Base-by-base conservation (phyloP, 1,140 invertebrate species). In the Whitmania pigra region DNA sequence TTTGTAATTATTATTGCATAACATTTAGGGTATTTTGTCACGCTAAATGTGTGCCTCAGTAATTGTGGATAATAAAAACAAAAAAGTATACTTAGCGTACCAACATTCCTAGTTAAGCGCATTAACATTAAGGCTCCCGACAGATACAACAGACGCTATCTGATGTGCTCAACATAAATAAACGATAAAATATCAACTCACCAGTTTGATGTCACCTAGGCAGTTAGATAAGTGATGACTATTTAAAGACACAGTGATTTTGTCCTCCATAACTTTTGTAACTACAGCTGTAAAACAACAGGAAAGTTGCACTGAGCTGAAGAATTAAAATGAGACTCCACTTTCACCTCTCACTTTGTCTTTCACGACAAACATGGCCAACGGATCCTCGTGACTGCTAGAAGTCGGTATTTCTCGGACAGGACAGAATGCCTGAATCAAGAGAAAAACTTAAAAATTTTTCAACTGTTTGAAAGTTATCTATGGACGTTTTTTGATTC, bases 391-490 rank as follows among this genome's bases (percentile, higher is more conserved):
- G 49, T 70, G 69, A 31, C 53, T 22, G 17, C 49, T 15, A 18
- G 22, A 27, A 22, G 22, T 43, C 7, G 40, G n/a, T 53, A 70
- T 70, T 53, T 70, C 69, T 53, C 69, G 15, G 20, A 15, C 20
- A 6, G 69, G 69, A 70, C 69, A 70, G 53, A 70, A 70, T 27
- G 69, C 69, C 69, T 68, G 60, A 18, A 17, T 4, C 20, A 20
- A 9, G 25, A 57, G 25, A 15, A 63, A 49, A 49, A 49, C 13
- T 49, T 49, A 17, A 49, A 7, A 4, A 49, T 7, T 49, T 49
- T 17, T 0, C 13, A 49, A 49, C n/a, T n/a, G n/a, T n/a, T n/a
- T n/a, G n/a, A n/a, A n/a, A n/a, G n/a, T n/a, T n/a, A 15, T 49
- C 43, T 17, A 49, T 13, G 2, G 13, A 49, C 13, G 15, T 49